These are phyloP conservation scores for Nemopilema nomurai DNA, from an alignment of 30 jellyfish, hydroid and myxozoan species.

Conservation along the genomic window DNA sequence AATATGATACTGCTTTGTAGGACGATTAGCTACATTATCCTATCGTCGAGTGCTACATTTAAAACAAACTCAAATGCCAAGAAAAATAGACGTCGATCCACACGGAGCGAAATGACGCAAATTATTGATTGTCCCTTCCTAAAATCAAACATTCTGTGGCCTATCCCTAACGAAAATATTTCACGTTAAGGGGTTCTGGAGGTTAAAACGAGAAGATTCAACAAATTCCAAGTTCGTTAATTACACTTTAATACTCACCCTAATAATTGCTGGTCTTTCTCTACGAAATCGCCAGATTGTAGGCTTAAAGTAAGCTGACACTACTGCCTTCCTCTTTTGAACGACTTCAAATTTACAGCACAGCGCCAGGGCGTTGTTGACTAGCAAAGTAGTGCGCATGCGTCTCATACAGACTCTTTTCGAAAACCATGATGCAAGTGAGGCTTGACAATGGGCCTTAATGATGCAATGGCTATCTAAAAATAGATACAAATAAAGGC, in stretches of 20 bases:
- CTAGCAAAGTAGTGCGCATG: conserved; percentile 51
- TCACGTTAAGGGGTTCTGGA: not conserved
- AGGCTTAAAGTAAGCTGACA: not conserved
- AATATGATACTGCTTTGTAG: too few species aligned
- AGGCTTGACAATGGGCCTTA: not conserved
- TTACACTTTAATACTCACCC: not conserved
- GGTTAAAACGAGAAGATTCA: not conserved
- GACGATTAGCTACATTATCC: too few species aligned
- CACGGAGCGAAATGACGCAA: too few species aligned
- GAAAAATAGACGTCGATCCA: not conserved
- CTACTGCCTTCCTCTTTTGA: conserved; percentile 31
- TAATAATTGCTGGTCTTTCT: not conserved
- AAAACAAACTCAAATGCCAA: too few species aligned
- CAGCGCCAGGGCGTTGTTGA: conserved; percentile 79
- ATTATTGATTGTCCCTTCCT: not conserved
- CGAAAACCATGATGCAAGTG: not conserved
- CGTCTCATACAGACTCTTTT: not conserved
- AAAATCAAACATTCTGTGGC: not conserved
- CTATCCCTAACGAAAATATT: not conserved
- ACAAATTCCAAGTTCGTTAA: not conserved
- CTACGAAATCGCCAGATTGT: conserved; percentile 12
- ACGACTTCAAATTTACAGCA: conserved; percentile 6
- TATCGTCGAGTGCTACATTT: too few species aligned
- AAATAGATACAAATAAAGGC: not conserved
- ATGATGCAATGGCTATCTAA: not conserved